Base-by-base conservation (phyloP, 2,888 invertebrate genomes). In the Zygothrica quintamaculata region DNA sequence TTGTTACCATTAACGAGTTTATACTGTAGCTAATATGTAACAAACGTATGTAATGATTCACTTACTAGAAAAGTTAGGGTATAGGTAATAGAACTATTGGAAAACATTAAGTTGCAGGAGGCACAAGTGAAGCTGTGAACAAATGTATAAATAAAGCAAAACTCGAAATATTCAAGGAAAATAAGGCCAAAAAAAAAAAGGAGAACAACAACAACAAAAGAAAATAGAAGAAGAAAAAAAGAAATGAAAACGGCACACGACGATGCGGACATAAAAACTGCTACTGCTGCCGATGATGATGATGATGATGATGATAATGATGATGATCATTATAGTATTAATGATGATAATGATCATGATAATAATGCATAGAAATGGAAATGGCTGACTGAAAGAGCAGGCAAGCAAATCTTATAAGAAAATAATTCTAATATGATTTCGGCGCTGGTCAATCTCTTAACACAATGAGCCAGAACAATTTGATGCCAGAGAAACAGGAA, bases 61-160 rank as follows among this genome's bases (percentile, higher is more conserved):
- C n/a, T n/a, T n/a, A n/a, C n/a, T n/a, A n/a, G n/a, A n/a, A n/a
- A n/a, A n/a, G n/a, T n/a, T n/a, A n/a, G n/a, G n/a, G n/a, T n/a
- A n/a, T n/a, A n/a, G n/a, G n/a, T n/a, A n/a, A n/a, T n/a, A n/a
- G n/a, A n/a, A n/a, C n/a, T n/a, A n/a, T n/a, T n/a, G 43, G 18
- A 5, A 44, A 61, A 33, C 52, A 15, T 13, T 43, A 31, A 50
- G 34, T 43, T 47, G 36, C 29, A 50, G 50, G 40, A 26, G 8
- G 26, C 26, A 26, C 71, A 64, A 71, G 56, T 43, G 57, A 57
- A 61, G 62, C 46, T 42, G 51, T 50, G 52, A 65, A n/a, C n/a
- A 70, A 43, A 43, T 50, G 16, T 67, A 73, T 53, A 67, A 67
- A 57, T 71, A 65, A 57, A 50, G n/a, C 51, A 47, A 53, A 16